These are phyloP conservation scores for Anagyrus pseudococci DNA, from an alignment of 2,888 invertebrate genomes.

Conservation along the genomic window DNA sequence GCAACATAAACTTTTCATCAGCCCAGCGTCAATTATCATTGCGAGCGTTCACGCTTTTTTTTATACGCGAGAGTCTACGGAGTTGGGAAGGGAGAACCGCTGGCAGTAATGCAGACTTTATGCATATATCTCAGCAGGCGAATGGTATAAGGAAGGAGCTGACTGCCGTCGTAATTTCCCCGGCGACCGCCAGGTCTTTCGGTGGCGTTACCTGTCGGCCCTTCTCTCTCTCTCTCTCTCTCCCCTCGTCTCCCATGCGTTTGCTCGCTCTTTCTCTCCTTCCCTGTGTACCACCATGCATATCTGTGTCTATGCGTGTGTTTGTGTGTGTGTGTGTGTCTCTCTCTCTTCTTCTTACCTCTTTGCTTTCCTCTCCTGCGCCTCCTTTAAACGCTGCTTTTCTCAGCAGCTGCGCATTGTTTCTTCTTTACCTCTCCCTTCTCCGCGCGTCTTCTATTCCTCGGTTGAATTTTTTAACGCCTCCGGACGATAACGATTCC, in stretches of 20 bases:
- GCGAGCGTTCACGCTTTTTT: too few relatives aligned
- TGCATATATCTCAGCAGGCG: slow-evolving; percentile 53
- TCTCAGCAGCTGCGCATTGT: slow-evolving; percentile 8
- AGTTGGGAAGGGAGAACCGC: slow-evolving; percentile 50
- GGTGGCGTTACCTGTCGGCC: slow-evolving; percentile 57
- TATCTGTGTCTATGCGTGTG: too few relatives aligned
- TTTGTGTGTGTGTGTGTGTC: too few relatives aligned
- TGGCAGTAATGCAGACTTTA: slow-evolving; percentile 59
- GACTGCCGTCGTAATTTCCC: slow-evolving; percentile 56
- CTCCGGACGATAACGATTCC: too few relatives aligned
- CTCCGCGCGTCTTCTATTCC: slow-evolving; percentile 11
- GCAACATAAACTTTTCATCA: too few relatives aligned
- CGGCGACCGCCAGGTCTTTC: slow-evolving; percentile 57
- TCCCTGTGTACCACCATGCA: too few relatives aligned
- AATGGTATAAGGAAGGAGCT: slow-evolving; percentile 40
- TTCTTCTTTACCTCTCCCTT: slow-evolving; percentile 18
- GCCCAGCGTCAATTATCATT: too few relatives aligned
- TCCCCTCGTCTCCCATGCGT: slow-evolving; percentile 27
- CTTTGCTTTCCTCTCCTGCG: slow-evolving; percentile 23
- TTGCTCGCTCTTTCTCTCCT: slow-evolving; percentile 18
- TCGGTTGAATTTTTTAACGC: too few relatives aligned
- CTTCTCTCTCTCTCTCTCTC: slow-evolving; percentile 41
- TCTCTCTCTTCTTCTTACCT: neutral
- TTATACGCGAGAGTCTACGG: too few relatives aligned
- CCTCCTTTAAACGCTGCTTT: slow-evolving; percentile 30